Base-by-base conservation (phyloP, 2,888 invertebrate species). In the Epirrhoe tristata region DNA sequence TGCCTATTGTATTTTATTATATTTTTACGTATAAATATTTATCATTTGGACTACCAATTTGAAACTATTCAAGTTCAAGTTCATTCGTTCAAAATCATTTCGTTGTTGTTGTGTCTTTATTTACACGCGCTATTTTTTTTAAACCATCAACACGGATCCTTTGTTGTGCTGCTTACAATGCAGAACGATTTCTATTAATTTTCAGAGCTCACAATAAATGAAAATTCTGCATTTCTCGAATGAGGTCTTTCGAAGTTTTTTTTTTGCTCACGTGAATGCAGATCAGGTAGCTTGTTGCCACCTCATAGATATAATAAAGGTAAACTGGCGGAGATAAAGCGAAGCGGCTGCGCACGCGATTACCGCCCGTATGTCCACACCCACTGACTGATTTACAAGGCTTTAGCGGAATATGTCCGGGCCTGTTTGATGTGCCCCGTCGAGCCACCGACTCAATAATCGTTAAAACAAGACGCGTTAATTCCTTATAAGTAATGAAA, bases 381-480 rank as follows among this genome's bases (percentile, higher is more conserved):
- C 84, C 82, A 85, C 78, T 80, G 85, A 82, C 87, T 88, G 88
- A 89, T 89, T 89, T 89, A 89, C 81, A 84, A 79, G 82, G 82
- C 87, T 86, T 82, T 82, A 82, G 84, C 84, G 81, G 82, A 81
- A 82, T 82, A 81, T 78, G 82, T 82, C 80, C 76, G 75, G 74
- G 76, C 74, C 78, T 78, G 79, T 82, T 79, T 83, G 80, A 76
- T 75, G 81, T 79, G 78, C 77, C 78, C 80, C 77, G 77, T 74
- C 75, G 75, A 79, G 85, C 85, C 86, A 85, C 85, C 80, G 85
- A 76, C 81, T 79, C 87, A 86, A 90, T 89, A 89, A 88, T 89
- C 89, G 89, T 90, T 89, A 90, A 89, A 87, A 86, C 86, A 87
- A 88, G 85, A 71, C 81, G 81, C 82, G 83, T 87, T 87, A 85